Conservation (phyloP, 2,797 vertebrate species). For the Neosilurus mollespiculum region DNA sequence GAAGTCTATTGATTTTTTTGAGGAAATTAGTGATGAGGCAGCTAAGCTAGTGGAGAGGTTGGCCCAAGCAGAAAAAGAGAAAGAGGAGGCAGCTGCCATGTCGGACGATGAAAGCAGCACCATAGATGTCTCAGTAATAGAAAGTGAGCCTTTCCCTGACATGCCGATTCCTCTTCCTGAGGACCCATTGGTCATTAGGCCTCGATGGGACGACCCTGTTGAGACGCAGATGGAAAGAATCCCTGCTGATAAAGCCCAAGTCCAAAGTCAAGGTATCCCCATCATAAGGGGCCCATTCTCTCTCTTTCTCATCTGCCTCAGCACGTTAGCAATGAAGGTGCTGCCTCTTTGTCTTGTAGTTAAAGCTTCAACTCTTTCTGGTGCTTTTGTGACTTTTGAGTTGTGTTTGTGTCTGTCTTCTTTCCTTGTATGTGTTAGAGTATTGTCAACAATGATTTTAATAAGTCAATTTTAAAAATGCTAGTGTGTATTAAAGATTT, state of each 20-base stretch:
- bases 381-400: constrained; percentile 76
- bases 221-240: constrained; percentile 99
- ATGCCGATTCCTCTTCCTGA: constrained; percentile 88
- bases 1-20: constrained; percentile 89
- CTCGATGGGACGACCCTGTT: constrained; percentile 96
- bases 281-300: constrained; percentile 84
- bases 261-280: constrained; percentile 96
- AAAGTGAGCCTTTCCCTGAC: constrained; percentile 86
- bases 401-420: constrained; percentile 72
- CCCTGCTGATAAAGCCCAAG: constrained; percentile 92
- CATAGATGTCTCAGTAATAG: constrained; percentile 90
- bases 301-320: constrained; percentile 82
- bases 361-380: constrained; percentile 72
- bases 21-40: constrained; percentile 95
- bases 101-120: constrained; percentile 93
- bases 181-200: constrained; percentile 96
- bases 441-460: constrained; percentile 89
- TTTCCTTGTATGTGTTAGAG: constrained; percentile 75
- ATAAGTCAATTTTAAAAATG: constrained; percentile 30
- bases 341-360: constrained; percentile 82
- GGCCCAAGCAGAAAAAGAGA: constrained; percentile 87
- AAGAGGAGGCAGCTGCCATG: constrained; percentile 74
- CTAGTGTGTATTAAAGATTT: constrained; percentile 49
- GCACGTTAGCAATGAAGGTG: constrained; percentile 80
- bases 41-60: constrained; percentile 93